Evolutionary conservation across 2,888 invertebrate species (phyloP), one percentile per base, ranked within the genome.

Genomic region (Leptopilina drosophilae): DNA sequence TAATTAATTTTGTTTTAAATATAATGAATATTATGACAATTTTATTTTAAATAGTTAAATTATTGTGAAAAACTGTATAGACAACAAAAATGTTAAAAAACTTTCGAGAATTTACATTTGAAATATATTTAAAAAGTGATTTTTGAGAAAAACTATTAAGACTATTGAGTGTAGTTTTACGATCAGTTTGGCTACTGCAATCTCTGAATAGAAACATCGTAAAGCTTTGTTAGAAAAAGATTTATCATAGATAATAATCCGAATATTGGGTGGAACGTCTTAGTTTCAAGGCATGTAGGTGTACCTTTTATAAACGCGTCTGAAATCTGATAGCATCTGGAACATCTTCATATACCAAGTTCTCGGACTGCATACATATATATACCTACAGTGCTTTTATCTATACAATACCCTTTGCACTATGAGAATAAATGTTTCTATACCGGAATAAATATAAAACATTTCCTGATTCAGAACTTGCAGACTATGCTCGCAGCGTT

Each of bases 301-400:
- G 65, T 82, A 81, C 53, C 77, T 78, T 69, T 73, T 33, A 53
- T 42, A 42, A 42, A 40, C 64, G 76, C 64, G 49, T 64, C 46
- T 64, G 77, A 49, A 64, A 46, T 42, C 77, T 76, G 88, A 87
- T 87, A 87, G 64, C 64, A 88, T 87, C 86, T 85, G 77, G 80
- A 83, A 87, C 84, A 82, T 87, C 85, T 88, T 82, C 86, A 87
- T 87, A 77, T 64, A 64, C 64, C n/a, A 65, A 33, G 33, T 20
- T 69, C 33, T 73, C 33, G n/a, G 26, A 56, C 33, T 73, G 40
- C 33, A 73, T 73, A 15, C 33, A 62, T 15, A 15, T 66, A n/a
- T 15, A 15, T 66, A 20, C 20, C 20, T 20, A 20, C 20, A n/a
- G 26, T 69, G 26, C 69, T 53, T 26, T 73, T 73, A 73, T 73